These are phyloP conservation scores for Narcine bancroftii DNA, from an alignment of 2,113 vertebrate species.

Conservation along the genomic window DNA sequence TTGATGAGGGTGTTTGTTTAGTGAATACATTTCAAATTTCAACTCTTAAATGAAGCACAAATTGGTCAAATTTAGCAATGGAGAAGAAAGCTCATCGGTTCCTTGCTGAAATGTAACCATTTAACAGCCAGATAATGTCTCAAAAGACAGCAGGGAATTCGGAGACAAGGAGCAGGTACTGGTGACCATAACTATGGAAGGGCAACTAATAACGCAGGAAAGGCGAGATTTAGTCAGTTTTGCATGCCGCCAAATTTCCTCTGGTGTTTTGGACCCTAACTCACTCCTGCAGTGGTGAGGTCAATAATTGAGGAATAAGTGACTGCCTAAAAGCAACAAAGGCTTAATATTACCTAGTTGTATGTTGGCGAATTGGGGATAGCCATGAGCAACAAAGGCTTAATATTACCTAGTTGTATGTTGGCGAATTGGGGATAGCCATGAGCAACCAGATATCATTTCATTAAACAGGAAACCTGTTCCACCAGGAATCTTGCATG, in stretches of 20 bases:
- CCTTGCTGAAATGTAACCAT: constrained; percentile 14
- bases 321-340: constrained; percentile 9
- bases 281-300: background rate
- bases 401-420: background rate
- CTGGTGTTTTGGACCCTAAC: no score
- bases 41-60: constrained; percentile 28
- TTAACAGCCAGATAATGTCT: background rate
- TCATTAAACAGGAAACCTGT: no score
- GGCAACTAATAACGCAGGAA: background rate
- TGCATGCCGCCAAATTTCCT: background rate
- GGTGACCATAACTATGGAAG: background rate
- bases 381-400: background rate
- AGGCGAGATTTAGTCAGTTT: background rate
- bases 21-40: constrained; percentile 25
- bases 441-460: background rate
- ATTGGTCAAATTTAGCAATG: constrained; percentile 25
- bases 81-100: background rate
- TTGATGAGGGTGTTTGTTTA: constrained; percentile 7
- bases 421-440: background rate
- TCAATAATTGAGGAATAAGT: constrained; percentile 39
- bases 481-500: no score
- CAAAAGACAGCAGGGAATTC: background rate
- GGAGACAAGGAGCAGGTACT: background rate
- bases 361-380: background rate
- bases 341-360: background rate